Percentiles rank a stretch among this genome's conserved stretches.
Conservation (phyloP, 2,888 invertebrate genomes). For the Ptilodon capucinus region DNA sequence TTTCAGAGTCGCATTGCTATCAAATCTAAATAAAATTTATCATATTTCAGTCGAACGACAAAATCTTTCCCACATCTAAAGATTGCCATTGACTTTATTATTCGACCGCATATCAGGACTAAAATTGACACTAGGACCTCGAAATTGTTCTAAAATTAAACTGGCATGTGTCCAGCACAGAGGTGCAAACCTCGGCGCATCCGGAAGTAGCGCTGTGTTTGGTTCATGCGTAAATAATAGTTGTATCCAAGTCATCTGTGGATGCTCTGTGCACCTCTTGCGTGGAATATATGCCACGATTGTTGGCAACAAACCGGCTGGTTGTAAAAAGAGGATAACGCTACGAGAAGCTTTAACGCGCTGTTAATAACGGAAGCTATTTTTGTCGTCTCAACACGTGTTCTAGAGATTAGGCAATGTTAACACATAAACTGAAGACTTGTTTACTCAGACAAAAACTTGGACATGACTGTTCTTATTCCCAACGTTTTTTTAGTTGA, state of each 20-base stretch:
- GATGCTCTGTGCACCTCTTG: slow-evolving; percentile 13
- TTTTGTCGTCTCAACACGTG: slow-evolving; percentile 16
- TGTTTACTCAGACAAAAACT: slow-evolving; percentile 7
- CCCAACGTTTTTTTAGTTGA: too few relatives aligned
- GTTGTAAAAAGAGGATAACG: slow-evolving; percentile 21
- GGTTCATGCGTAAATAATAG: not conserved
- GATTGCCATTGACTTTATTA: slow-evolving; percentile 13
- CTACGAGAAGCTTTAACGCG: slow-evolving; percentile 10
- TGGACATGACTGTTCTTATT: too few relatives aligned
- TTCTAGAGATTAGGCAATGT: slow-evolving; percentile 4
- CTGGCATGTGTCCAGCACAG: slow-evolving; percentile 55
- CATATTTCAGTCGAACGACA: not conserved
- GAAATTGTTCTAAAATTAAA: slow-evolving; percentile 50
- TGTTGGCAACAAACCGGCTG: slow-evolving; percentile 3
- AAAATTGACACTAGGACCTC: slow-evolving; percentile 45
- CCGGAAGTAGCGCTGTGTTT: slow-evolving; percentile 20
- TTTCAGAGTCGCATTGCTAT: too few relatives aligned
- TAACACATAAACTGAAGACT: slow-evolving; percentile 2
- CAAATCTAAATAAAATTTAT: not conserved
- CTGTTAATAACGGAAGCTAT: slow-evolving; percentile 12
- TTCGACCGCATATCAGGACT: slow-evolving; percentile 23
- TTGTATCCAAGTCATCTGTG: slow-evolving; percentile 3
- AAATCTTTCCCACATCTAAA: not conserved
- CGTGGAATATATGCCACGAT: slow-evolving; percentile 6
- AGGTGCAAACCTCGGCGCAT: slow-evolving; percentile 43